phyloP scores from a whole-genome alignment of 2,113 vertebrate species.

The Balaeniceps rex region DNA sequence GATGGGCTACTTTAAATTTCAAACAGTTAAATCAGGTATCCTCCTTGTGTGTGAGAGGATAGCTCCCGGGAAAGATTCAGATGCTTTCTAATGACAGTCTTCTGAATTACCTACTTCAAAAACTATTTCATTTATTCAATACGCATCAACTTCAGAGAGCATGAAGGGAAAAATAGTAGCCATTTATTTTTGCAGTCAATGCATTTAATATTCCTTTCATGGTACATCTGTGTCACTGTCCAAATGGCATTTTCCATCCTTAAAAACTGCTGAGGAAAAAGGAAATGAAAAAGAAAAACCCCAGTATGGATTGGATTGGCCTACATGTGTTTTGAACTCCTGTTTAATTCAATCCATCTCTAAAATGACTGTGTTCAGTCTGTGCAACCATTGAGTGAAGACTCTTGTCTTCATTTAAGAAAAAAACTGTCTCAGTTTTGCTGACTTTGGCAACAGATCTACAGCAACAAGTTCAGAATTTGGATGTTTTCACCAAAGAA shows the following conservation, averaged over 20 bases:
- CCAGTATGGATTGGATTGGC: not conserved
- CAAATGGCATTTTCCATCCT: not conserved
- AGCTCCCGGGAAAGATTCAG: not conserved
- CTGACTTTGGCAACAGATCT: not conserved
- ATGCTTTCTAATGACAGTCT: not conserved
- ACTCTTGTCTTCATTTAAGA: not conserved
- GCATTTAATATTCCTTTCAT: not conserved
- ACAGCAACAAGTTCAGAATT: not conserved
- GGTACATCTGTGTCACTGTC: not conserved
- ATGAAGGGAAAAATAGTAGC: not conserved
- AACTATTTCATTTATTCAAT: conserved; percentile 14
- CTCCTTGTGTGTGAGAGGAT: not conserved
- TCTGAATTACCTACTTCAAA: conserved; percentile 11
- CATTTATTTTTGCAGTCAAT: conserved; percentile 19
- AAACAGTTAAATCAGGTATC: conserved; percentile 31
- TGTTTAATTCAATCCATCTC: not conserved
- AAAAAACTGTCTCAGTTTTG: not conserved
- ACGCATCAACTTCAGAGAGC: not conserved
- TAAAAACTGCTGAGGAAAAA: not conserved
- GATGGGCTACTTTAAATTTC: conserved; percentile 2
- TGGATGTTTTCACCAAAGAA: not conserved
- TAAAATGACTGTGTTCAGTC: not conserved
- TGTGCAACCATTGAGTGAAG: not conserved
- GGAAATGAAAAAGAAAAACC: not conserved
- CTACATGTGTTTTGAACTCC: not conserved